phyloP scores from a whole-genome alignment of 2,113 vertebrate species.

The Neodontobutis hainanensis region DNA sequence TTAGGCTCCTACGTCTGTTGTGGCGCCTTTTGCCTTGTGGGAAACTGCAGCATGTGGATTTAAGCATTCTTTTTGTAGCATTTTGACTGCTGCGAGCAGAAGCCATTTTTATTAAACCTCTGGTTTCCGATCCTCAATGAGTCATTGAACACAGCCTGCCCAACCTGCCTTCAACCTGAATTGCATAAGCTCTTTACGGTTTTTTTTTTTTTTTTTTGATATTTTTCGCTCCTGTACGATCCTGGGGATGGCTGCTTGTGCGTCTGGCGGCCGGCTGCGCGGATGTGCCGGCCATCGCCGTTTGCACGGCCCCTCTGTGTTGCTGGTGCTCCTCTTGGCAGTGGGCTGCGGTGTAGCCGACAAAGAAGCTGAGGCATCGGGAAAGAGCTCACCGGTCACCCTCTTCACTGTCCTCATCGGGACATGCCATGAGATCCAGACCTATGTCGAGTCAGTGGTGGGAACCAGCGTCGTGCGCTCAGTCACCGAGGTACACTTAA shows the following conservation, averaged over 20 bases:
- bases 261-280: slow-evolving; percentile 29
- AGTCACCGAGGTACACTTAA: slow-evolving; percentile 64
- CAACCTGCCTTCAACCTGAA: slow-evolving; percentile 22
- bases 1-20: background rate
- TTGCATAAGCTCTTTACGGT: slow-evolving; percentile 1
- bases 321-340: slow-evolving; percentile 37
- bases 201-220: too few species aligned
- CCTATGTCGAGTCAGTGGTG: slow-evolving; percentile 68
- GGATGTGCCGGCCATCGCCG: slow-evolving; percentile 33
- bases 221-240: background rate
- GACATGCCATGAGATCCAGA: slow-evolving; percentile 63
- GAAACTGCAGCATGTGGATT: slow-evolving; percentile 13
- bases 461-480: slow-evolving; percentile 71
- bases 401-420: slow-evolving; percentile 56
- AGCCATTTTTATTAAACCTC: slow-evolving; percentile 65
- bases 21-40: background rate
- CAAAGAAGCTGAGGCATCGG: slow-evolving; percentile 13
- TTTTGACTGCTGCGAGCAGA: slow-evolving; percentile 39
- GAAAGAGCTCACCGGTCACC: slow-evolving; percentile 31
- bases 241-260: slow-evolving; percentile 10
- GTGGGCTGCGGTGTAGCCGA: slow-evolving; percentile 37
- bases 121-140: slow-evolving; percentile 32
- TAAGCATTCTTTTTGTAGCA: slow-evolving; percentile 6
- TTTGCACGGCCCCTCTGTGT: slow-evolving; percentile 23
- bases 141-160: slow-evolving; percentile 22